Evolutionary conservation across 2,888 invertebrate genomes (phyloP).

Genomic region (Flexamia atlantica): DNA sequence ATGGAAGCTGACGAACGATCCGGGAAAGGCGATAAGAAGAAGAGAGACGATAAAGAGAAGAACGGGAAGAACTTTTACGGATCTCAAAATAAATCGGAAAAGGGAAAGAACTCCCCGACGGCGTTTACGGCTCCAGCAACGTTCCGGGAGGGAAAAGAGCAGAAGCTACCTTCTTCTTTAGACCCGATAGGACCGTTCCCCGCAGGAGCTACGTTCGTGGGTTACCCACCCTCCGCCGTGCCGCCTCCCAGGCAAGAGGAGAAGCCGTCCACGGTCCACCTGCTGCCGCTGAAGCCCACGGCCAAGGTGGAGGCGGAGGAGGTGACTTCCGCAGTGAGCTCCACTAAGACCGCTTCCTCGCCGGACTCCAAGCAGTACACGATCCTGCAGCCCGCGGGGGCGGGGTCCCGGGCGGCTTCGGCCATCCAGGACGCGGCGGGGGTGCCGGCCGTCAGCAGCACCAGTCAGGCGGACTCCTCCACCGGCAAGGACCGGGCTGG

Average conservation of each 20-base stretch:
- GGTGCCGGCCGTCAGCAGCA: constrained; percentile 79
- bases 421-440: constrained; percentile 88
- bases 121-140: constrained; percentile 79
- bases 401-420: constrained; percentile 88
- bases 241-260: constrained; percentile 73
- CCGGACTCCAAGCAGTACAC: constrained; percentile 87
- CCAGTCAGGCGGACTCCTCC: constrained; percentile 71
- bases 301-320: constrained; percentile 73
- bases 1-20: constrained; percentile 81
- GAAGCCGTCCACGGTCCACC: constrained; percentile 74
- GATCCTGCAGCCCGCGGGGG: constrained; percentile 90
- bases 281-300: constrained; percentile 76
- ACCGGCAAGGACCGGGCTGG: constrained; percentile 71
- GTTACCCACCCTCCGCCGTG: constrained; percentile 73
- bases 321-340: constrained; percentile 70
- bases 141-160: constrained; percentile 84
- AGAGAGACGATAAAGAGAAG: constrained; percentile 72
- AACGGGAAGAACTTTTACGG: constrained; percentile 59
- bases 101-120: constrained; percentile 56
- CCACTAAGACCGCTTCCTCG: constrained; percentile 72
- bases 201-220: constrained; percentile 87
- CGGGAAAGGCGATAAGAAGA: constrained; percentile 74
- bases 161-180: constrained; percentile 71
- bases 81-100: constrained; percentile 57
- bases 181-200: constrained; percentile 78